Percentiles rank a stretch among this genome's conserved stretches.
Conservation (phyloP, 2,888 invertebrate species). For the Incurvaria masculella region DNA sequence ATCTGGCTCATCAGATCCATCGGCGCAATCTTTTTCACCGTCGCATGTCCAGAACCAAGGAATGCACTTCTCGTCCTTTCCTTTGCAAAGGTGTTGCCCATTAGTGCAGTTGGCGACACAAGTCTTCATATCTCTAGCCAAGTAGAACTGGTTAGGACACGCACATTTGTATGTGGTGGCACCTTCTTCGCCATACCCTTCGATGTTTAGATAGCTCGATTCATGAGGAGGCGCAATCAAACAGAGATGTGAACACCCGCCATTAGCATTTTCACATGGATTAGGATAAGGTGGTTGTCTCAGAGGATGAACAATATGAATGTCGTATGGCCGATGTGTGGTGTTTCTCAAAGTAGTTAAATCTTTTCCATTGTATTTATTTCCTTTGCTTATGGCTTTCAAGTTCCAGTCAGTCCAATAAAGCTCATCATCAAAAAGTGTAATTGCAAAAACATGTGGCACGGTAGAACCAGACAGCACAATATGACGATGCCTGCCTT, state of each 20-base stretch:
- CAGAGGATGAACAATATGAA: constrained; percentile 88
- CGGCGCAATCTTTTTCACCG: constrained; percentile 89
- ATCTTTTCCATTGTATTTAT: constrained; percentile 85
- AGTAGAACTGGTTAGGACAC: constrained; percentile 92
- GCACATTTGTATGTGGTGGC: constrained; percentile 79
- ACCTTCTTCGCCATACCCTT: constrained; percentile 78
- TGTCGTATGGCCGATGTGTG: constrained; percentile 92
- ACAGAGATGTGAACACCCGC: constrained; percentile 95
- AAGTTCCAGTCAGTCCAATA: constrained; percentile 99
- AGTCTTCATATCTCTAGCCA: constrained; percentile 77
- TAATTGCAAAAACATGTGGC: constrained; percentile 94
- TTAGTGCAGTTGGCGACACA: constrained; percentile 94
- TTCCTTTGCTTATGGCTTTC: constrained; percentile 85
- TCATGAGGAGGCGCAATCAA: constrained; percentile 80
- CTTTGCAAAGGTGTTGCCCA: constrained; percentile 74
- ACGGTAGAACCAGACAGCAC: constrained; percentile 77
- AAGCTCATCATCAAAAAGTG: constrained; percentile 88
- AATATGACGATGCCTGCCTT: constrained; percentile 83
- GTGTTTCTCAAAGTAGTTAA: constrained; percentile 77
- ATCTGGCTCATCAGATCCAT: constrained; percentile 85
- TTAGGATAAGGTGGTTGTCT: constrained; percentile 81
- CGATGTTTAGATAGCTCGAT: constrained; percentile 72
- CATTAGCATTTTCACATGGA: constrained; percentile 91
- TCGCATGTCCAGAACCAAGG: constrained; percentile 69
- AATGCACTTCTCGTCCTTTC: constrained; percentile 60